Conservation (phyloP, 2,888 invertebrate species). For the Plutella xylostella region DNA sequence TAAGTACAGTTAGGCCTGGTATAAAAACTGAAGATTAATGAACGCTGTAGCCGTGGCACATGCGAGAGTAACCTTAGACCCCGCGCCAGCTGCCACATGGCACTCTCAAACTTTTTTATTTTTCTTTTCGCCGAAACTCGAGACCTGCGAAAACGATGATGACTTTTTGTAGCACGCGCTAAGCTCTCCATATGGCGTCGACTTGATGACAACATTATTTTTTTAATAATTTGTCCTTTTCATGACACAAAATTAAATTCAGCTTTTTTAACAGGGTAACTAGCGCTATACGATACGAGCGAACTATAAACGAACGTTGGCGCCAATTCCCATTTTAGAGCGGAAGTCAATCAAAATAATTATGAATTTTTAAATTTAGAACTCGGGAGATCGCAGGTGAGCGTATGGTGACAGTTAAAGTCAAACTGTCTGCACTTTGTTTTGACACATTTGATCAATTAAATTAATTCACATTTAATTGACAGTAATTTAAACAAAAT, state of each 20-base stretch:
- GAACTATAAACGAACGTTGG: conserved; percentile 18
- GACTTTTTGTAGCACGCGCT: conserved; percentile 55
- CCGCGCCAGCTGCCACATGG: conserved; percentile 43
- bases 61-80: conserved; percentile 58
- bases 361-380: conserved; percentile 66
- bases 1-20: too few relatives aligned
- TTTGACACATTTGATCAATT: conserved; percentile 3
- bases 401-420: conserved; percentile 38
- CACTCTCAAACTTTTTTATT: conserved; percentile 34
- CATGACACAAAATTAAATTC: not conserved
- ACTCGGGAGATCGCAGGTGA: conserved; percentile 56
- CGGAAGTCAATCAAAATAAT: conserved; percentile 67
- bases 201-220: conserved; percentile 27
- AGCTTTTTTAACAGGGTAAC: not conserved
- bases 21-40: not conserved
- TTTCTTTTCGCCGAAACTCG: conserved; percentile 42
- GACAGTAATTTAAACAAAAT: not conserved
- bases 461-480: not conserved
- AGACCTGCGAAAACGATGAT: conserved; percentile 50
- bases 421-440: not conserved
- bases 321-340: conserved; percentile 62
- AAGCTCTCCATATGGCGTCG: conserved; percentile 50
- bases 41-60: conserved; percentile 22
- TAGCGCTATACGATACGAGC: not conserved
- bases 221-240: conserved; percentile 13